These are phyloP conservation scores for Drosophila siamana DNA, from an alignment of 2,888 invertebrate species.

Conservation along the genomic window DNA sequence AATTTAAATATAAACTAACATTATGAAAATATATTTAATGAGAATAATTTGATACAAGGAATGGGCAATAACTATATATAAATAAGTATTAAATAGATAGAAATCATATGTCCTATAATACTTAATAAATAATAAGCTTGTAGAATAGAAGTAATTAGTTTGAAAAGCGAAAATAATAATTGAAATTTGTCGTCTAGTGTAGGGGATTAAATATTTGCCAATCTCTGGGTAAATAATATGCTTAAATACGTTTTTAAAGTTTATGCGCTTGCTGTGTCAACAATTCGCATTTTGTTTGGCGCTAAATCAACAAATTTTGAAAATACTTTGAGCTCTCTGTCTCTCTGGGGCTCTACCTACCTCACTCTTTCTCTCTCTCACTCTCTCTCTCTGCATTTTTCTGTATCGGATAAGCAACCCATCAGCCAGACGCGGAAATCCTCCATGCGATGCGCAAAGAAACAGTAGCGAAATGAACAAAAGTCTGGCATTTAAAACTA, in stretches of 20 bases:
- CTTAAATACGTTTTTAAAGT: not conserved
- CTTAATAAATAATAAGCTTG: too few relatives aligned
- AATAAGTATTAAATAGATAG: too few relatives aligned
- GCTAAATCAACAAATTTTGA: slow-evolving; percentile 19
- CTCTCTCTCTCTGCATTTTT: not conserved
- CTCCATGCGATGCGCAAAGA: not conserved
- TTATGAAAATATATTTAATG: too few relatives aligned
- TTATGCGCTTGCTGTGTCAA: slow-evolving; percentile 13
- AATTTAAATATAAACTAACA: too few relatives aligned
- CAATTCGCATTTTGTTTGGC: slow-evolving; percentile 18
- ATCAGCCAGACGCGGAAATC: slow-evolving; percentile 13
- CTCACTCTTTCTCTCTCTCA: too few relatives aligned
- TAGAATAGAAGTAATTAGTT: too few relatives aligned
- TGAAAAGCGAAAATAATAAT: too few relatives aligned
- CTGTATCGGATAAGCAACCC: slow-evolving; percentile 14
- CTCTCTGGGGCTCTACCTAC: too few relatives aligned
- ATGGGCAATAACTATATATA: too few relatives aligned
- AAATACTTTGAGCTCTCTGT: slow-evolving; percentile 17
- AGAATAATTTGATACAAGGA: too few relatives aligned
- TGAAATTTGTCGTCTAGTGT: too few relatives aligned
- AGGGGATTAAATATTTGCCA: not conserved
- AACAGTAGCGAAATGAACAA: not conserved
- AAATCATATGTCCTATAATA: too few relatives aligned
- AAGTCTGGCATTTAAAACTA: slow-evolving; percentile 48
- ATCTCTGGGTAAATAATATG: not conserved